Evolutionary conservation across 2,888 invertebrate genomes (phyloP), one percentile per base, ranked within the genome.

Genomic region (Allygus modestus): DNA sequence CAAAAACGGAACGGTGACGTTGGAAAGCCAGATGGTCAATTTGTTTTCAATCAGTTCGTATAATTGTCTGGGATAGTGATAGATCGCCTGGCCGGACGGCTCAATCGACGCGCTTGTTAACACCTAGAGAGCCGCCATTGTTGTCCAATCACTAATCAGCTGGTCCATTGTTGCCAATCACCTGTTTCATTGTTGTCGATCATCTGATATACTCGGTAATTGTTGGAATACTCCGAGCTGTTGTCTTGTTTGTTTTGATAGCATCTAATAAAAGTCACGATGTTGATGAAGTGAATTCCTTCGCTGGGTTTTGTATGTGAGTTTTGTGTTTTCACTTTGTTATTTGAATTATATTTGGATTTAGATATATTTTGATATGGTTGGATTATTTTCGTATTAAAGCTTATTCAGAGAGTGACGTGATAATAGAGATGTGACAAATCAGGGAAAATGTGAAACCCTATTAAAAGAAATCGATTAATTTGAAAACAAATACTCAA

Each of bases 1-100:
- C 26, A 77, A 58, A 58, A 58, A 58, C 58, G 58, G 26, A 58
- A 20, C 58, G 26, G 58, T 58, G 58, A 58, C 58, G 58, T 58
- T 17, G 58, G 12, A 58, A 37, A 7, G 43, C 73, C 54, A 33
- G 77, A 46, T 77, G 77, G 43, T 51, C 77, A 77, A 77, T 77
- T 77, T 77, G 77, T 77, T 77, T 77, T 77, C 77, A 77, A 77
- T 77, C 77, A 77, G 77, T 77, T 77, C 26, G 26, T 43, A 77
- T 51, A 77, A 77, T 77, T 77, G 51, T 77, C 75, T 20, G 75
- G 26, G 75, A 43, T 75, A 58, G 77, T 77, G 77, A 77, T 77
- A 46, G 77, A 77, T 77, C 12, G 26, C 23, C 75, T 75, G n/a
- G 37, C 33, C 46, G 23, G 26, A 77, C 46, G 54, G 77, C 77